Base-by-base conservation (phyloP, 2,113 vertebrate genomes). In the Cheilinus undulatus region DNA sequence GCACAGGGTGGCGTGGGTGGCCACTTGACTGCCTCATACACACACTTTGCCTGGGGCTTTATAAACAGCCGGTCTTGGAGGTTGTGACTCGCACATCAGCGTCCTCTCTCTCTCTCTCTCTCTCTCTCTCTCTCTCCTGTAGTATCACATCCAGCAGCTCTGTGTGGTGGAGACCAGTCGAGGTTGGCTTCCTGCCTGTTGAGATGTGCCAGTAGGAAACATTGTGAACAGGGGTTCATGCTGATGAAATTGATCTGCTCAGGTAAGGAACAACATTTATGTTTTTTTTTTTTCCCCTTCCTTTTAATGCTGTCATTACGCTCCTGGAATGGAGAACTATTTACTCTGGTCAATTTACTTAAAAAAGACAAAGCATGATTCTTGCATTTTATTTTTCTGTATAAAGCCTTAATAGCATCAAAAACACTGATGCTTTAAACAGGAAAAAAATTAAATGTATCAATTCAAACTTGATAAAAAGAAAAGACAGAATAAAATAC, bases 211-310 rank as follows among this genome's bases (percentile, higher is more conserved):
- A 94, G 78, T 84, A 94, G 88, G 92, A 93, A 90, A 69, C 90
- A 83, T 82, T 86, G 91, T 82, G 92, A 92, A 72, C 84, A 74
- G 88, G 94, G 92, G 91, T 95, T 95, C 92, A 94, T 94, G 94
- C 94, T 95, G 91, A 95, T 96, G 94, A 96, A 96, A 93, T 87
- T 94, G 85, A 94, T 94, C 81, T 96, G 95, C 88, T 96, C 95
- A 89, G 93, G 95, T 95, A 95, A 95, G 94, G n/a, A 45, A 40
- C 40, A 28, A 27, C 1, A 23, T 69, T 60, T n/a, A n/a, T n/a
- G n/a, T 56, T 36, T 42, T 34, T 14, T n/a, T 19, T 28, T 23
- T 2, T 0, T 32, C 26, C 1, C 32, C n/a, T 51, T 61, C 5
- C 23, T 59, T 73, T 22, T n/a, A 7, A 5, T 19, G n/a, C 50